These are phyloP conservation scores for Delichon dasypus DNA, from an alignment of 2,797 vertebrate genomes.

Conservation along the genomic window DNA sequence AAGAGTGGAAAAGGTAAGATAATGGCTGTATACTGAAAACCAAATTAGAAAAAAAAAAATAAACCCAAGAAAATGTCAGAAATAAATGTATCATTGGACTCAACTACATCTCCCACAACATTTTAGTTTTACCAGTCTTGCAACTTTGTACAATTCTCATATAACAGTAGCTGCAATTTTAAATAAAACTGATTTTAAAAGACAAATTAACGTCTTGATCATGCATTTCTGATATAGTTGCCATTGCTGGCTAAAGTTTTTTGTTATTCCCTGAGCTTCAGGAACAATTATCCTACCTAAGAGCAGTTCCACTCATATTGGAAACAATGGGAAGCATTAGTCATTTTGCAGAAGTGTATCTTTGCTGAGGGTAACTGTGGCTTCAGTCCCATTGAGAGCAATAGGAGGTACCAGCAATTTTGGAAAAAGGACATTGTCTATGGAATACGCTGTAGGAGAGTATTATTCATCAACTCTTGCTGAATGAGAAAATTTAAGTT, in stretches of 20 bases:
- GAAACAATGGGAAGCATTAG: constrained; percentile 51
- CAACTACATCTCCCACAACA: background rate
- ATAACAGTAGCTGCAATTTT: background rate
- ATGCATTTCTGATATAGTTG: background rate
- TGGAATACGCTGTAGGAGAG: constrained; percentile 28
- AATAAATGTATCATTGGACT: background rate
- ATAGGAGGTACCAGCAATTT: constrained; percentile 48
- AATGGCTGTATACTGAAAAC: background rate
- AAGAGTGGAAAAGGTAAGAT: background rate
- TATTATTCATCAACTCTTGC: constrained; percentile 26
- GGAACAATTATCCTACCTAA: background rate
- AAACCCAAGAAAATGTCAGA: background rate
- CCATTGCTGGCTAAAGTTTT: background rate
- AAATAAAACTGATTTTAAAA: background rate
- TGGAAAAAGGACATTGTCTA: constrained; percentile 1
- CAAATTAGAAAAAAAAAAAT: background rate
- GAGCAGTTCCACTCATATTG: background rate
- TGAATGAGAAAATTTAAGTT: constrained; percentile 6
- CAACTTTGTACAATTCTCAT: background rate
- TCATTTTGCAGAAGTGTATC: constrained; percentile 36
- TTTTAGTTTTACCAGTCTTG: background rate
- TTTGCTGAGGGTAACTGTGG: constrained; percentile 26
- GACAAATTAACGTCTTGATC: background rate
- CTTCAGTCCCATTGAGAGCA: constrained; percentile 39
- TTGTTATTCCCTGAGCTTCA: background rate